Base-by-base conservation (phyloP, 2,888 invertebrate genomes). In the Poecilus cupreus region DNA sequence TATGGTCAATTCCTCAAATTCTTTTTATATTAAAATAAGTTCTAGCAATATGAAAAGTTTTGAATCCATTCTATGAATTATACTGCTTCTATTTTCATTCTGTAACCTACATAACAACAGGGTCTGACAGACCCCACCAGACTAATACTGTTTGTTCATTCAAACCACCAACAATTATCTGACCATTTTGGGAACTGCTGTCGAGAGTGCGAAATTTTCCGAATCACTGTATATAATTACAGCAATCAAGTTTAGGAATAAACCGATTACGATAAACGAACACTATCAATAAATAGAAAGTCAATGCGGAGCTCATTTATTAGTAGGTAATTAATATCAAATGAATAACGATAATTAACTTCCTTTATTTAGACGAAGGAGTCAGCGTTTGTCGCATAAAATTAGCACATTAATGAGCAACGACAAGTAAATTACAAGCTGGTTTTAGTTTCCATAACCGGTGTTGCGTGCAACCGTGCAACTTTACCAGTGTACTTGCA, bases 301-400 rank as follows among this genome's bases (percentile, higher is more conserved):
- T 39, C 68, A 68, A 68, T 68, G 18, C 22, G 11, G 43, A 13
- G n/a, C 37, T 64, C 37, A 64, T 24, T 64, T 64, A 64, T 64
- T 64, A 64, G 32, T 64, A 64, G 11, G 68, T 18, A 68, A 68
- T 68, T 68, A 68, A 32, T 68, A 68, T 11, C 16, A 68, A 68
- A 68, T 68, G 37, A 68, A 68, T 68, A 68, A n/a, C 39, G 32
- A 16, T 43, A 60, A 68, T 68, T 16, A 68, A 64, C 64, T 37
- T 32, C 26, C 64, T 32, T 8, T 13, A 24, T 64, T 32, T 13
- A 49, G 64, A 13, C n/a, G 26, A 32, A 64, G 11, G 18, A 64
- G 32, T 16, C 13, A 49, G 16, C n/a, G 4, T 49, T 49, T 49
- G 16, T 49, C 49, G 49, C 16, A 49, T 49, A 49, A 49, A 49